Evolutionary conservation across 1,140 invertebrate species (phyloP).

Genomic region (Drosophila sproati): DNA sequence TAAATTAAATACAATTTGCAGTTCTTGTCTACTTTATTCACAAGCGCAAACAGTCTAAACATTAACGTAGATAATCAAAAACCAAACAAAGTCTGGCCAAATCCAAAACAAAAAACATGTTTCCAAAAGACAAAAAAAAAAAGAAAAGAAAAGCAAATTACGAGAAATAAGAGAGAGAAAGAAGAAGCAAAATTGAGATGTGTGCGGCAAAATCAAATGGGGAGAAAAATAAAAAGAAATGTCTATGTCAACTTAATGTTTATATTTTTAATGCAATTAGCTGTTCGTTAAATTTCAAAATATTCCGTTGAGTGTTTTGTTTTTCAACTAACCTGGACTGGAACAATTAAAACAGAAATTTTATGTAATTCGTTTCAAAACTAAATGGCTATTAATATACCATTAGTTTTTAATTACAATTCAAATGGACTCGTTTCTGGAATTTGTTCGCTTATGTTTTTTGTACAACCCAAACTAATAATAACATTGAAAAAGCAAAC

Average conservation of each 20-base stretch:
- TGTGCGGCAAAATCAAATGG: conserved; percentile 3
- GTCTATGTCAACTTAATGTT: conserved; percentile 36
- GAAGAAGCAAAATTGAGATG: conserved; percentile 28
- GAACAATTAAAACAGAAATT: not conserved
- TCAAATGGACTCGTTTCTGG: not conserved
- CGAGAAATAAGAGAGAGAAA: conserved; percentile 8
- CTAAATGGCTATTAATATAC: conserved; percentile 1
- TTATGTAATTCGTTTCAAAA: not conserved
- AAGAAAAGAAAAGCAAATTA: conserved; percentile 19
- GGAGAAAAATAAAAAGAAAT: conserved; percentile 4
- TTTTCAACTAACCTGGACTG: not conserved
- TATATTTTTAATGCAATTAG: conserved; percentile 58
- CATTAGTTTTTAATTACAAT: conserved; percentile 2
- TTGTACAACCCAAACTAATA: conserved; percentile 8
- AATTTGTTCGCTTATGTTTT: not conserved
- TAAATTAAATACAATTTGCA: conserved; percentile 68
- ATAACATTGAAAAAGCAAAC: conserved; percentile 21
- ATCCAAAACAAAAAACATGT: conserved; percentile 39
- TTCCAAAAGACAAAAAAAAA: conserved; percentile 35
- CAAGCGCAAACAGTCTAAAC: conserved; percentile 49
- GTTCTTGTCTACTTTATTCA: conserved; percentile 75
- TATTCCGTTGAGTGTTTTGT: not conserved
- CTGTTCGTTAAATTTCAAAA: conserved; percentile 21
- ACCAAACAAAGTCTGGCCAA: conserved; percentile 65
- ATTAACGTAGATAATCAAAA: conserved; percentile 62